Percentiles rank a stretch among this genome's conserved stretches.
phyloP scores from a whole-genome alignment of 2,113 vertebrate species.

The Heteronetta atricapilla region DNA sequence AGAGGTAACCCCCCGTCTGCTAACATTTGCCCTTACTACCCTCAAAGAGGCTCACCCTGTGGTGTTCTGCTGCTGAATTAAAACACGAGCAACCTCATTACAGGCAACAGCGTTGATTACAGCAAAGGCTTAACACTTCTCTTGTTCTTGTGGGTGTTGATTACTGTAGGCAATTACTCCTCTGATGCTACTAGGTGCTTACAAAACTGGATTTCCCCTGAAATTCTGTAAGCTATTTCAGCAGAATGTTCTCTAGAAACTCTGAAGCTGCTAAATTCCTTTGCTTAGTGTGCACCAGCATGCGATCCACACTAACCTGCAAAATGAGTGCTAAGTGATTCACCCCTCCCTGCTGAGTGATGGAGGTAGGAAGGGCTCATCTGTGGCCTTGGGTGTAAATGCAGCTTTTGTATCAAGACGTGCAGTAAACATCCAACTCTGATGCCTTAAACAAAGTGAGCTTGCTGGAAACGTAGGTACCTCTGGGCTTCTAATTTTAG shows the following conservation, averaged over 20 bases:
- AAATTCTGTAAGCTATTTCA: background rate
- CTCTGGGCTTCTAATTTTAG: background rate
- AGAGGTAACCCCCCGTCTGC: constrained; percentile 86
- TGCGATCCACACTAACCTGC: constrained; percentile 62
- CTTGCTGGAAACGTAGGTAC: background rate
- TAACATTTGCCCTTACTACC: constrained; percentile 55
- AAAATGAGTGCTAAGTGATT: background rate
- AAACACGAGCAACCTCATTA: background rate
- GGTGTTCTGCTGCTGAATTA: background rate
- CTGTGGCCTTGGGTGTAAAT: constrained; percentile 35
- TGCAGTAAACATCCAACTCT: constrained; percentile 73
- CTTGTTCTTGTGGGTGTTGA: background rate
- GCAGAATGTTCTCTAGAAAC: constrained; percentile 24
- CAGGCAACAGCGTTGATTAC: background rate
- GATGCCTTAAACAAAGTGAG: constrained; percentile 66
- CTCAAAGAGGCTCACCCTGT: constrained; percentile 49
- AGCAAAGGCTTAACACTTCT: background rate
- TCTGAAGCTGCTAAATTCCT: constrained; percentile 25
- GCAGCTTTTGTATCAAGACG: constrained; percentile 43
- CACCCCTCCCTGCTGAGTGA: constrained; percentile 2
- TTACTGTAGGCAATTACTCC: background rate
- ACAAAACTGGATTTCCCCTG: background rate
- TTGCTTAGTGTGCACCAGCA: constrained; percentile 56
- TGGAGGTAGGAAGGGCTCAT: background rate
- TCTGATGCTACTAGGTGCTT: background rate